Base-by-base conservation (phyloP, 2,797 vertebrate genomes). In the Pipistrellus kuhlii region DNA sequence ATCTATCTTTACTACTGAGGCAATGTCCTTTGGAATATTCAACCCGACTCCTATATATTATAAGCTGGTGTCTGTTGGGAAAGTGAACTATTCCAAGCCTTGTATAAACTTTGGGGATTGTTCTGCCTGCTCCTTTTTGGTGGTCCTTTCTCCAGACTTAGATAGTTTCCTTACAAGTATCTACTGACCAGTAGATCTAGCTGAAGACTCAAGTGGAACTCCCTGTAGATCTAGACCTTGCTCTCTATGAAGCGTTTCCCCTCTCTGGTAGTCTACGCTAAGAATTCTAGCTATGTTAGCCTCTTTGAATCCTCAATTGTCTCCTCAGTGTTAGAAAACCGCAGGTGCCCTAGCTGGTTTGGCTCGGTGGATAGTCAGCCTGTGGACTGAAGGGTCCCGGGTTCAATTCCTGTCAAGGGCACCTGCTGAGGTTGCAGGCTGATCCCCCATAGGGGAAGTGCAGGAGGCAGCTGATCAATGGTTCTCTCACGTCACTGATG, bases 61-160 rank as follows among this genome's bases (percentile, higher is more conserved):
- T 14, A 20, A 71, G 14, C 8, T 71, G 35, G 21, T 77, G 77
- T 30, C 55, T 76, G 3, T 68, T 57, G 13, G 35, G 44, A 91
- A 71, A 51, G 15, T 86, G 72, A 95, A 93, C 46, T 73, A 62
- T 84, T 78, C 23, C 35, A 13, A 92, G 80, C 6, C 21, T 66
- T 10, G 0, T 53, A 27, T n/a, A 25, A 77, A 25, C 44, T 46
- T 30, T 30, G 27, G 68, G 48, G 57, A 75, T 27, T 64, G 4
- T 59, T 91, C 46, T 80, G 15, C 17, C 38, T 59, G 41, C 18
- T 90, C 41, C 35, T 85, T 93, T 95, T 75, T 27, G 21, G 8
- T 55, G 14, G 15, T 73, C 41, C 18, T 72, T 91, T 69, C 38
- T 77, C 48, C 35, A 89, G 64, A 44, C 41, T 69, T 64, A 62